Conservation (phyloP, 2,888 invertebrate species). For the Caenorhabditis zanzibari region DNA sequence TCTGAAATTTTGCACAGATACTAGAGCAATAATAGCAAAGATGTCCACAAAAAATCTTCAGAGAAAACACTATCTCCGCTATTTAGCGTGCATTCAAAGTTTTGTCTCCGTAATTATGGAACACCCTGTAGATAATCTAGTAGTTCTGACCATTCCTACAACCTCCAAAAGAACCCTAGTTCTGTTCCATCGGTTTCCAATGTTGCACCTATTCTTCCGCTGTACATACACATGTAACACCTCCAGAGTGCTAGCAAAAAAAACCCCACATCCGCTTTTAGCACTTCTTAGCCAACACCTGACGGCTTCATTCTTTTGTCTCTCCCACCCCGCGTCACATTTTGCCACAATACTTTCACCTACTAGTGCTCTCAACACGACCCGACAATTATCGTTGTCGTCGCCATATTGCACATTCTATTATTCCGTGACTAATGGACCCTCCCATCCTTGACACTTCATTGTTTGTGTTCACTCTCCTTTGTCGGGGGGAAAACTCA, state of each 20-base stretch:
- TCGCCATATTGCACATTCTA: constrained; percentile 41
- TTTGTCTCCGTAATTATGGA: too few relatives aligned
- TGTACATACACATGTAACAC: background rate
- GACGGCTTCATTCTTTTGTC: constrained; percentile 14
- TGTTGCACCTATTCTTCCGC: background rate
- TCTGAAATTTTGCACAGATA: too few relatives aligned
- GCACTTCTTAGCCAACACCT: constrained; percentile 20
- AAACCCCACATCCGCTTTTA: constrained; percentile 27
- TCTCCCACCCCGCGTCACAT: constrained; percentile 8
- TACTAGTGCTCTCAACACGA: background rate
- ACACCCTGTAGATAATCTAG: too few relatives aligned
- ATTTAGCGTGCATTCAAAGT: too few relatives aligned
- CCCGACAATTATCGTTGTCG: constrained; percentile 40
- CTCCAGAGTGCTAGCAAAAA: background rate
- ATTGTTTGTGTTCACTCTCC: constrained; percentile 36
- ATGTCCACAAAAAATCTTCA: too few relatives aligned
- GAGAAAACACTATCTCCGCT: too few relatives aligned
- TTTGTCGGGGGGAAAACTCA: constrained; percentile 18
- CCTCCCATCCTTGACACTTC: constrained; percentile 33
- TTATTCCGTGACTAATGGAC: constrained; percentile 45
- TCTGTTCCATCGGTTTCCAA: background rate
- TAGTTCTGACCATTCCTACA: too few relatives aligned
- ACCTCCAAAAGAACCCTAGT: too few relatives aligned
- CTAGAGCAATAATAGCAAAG: too few relatives aligned
- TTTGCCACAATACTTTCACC: constrained; percentile 11